phyloP scores from a whole-genome alignment of 2,888 invertebrate species.

The Xestoiulus laeticollis region DNA sequence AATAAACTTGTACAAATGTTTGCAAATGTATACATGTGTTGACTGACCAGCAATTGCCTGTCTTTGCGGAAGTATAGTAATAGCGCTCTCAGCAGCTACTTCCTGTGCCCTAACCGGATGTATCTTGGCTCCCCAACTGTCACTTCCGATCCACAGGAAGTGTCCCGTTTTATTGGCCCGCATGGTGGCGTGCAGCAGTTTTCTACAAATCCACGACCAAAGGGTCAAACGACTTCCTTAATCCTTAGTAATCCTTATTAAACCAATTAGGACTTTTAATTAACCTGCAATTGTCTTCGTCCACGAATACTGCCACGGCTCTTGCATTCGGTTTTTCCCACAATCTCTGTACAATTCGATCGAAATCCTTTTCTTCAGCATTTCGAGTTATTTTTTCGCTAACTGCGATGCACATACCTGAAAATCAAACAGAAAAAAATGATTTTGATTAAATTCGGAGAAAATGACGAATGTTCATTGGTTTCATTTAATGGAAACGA shows the following conservation, averaged over 20 bases:
- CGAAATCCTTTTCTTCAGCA: conserved; percentile 70
- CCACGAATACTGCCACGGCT: conserved; percentile 76
- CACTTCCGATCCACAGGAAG: conserved; percentile 76
- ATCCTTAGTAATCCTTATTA: not conserved
- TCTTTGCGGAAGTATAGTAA: conserved; percentile 72
- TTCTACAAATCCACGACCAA: conserved; percentile 54
- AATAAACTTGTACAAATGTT: not conserved
- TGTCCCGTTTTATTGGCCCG: conserved; percentile 70
- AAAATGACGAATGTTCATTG: not conserved
- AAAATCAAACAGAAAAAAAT: conserved; percentile 57
- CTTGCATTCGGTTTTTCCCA: conserved; percentile 71
- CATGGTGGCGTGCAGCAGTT: conserved; percentile 69
- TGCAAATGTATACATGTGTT: not conserved
- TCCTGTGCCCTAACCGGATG: conserved; percentile 72
- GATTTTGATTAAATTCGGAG: conserved; percentile 45
- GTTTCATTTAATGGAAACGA: not conserved
- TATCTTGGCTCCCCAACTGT: conserved; percentile 76
- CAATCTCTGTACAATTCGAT: conserved; percentile 71
- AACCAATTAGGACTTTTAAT: conserved; percentile 39
- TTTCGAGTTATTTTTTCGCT: conserved; percentile 71
- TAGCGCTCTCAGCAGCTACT: conserved; percentile 71
- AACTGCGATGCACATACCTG: conserved; percentile 71
- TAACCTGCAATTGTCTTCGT: conserved; percentile 75
- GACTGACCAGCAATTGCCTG: conserved; percentile 68
- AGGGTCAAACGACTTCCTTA: not conserved